A percentile compares a stretch with the other conserved stretches of the same genome.
Conservation (phyloP, 1,140 invertebrate genomes). For the Thereuonema tuberculata region DNA sequence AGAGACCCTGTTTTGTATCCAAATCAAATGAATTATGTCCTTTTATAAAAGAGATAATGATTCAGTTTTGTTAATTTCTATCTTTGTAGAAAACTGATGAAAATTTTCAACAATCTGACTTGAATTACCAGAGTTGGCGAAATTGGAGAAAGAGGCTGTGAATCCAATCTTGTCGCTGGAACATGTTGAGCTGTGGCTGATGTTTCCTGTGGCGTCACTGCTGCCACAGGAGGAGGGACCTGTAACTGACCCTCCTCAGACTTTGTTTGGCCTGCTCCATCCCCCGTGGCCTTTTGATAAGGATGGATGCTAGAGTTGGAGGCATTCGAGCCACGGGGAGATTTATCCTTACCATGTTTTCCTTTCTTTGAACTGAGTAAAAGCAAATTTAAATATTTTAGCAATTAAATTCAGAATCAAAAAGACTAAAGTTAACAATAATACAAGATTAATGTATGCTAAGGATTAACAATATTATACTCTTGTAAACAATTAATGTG, state of each 20-base stretch:
- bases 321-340: conserved; percentile 4
- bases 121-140: background rate
- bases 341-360: background rate
- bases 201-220: background rate
- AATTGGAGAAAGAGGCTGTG: background rate
- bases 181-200: background rate
- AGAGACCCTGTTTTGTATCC: too few relatives aligned
- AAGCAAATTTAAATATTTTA: background rate
- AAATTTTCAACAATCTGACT: too few relatives aligned
- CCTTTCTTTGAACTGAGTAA: background rate
- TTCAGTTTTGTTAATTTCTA: too few relatives aligned
- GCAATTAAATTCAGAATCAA: background rate
- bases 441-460: too few relatives aligned
- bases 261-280: background rate
- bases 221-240: background rate
- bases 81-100: too few relatives aligned
- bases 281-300: background rate
- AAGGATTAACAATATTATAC: too few relatives aligned
- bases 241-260: background rate
- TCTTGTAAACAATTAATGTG: too few relatives aligned
- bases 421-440: too few relatives aligned
- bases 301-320: conserved; percentile 7
- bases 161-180: background rate
- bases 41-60: too few relatives aligned
- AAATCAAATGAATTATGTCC: too few relatives aligned